Evolutionary conservation across 2,113 vertebrate species (phyloP).

Genomic region (Morone saxatilis): DNA sequence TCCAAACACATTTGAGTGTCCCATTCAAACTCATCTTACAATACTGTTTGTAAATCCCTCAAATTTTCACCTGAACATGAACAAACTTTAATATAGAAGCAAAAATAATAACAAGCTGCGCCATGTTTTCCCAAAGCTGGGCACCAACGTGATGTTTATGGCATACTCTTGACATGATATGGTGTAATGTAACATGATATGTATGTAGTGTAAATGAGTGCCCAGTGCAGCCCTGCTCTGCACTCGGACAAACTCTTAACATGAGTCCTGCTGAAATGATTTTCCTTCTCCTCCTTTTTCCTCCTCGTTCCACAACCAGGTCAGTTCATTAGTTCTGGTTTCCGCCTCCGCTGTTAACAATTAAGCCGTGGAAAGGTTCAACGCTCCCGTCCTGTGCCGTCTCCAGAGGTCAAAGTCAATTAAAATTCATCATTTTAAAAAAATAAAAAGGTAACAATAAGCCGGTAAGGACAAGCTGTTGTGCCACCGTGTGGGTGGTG

Average conservation of each 20-base stretch:
- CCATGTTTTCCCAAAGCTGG: neutral
- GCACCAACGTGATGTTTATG: slow-evolving; percentile 1
- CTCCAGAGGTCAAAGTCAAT: slow-evolving; percentile 41
- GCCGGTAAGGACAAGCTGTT: slow-evolving; percentile 39
- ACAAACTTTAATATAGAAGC: neutral
- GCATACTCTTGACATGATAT: slow-evolving; percentile 18
- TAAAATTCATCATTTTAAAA: slow-evolving; percentile 40
- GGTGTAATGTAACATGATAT: slow-evolving; percentile 59
- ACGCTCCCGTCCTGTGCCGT: slow-evolving; percentile 4
- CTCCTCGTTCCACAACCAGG: neutral
- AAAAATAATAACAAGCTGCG: slow-evolving; percentile 28
- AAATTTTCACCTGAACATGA: slow-evolving; percentile 30
- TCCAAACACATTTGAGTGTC: slow-evolving; percentile 17
- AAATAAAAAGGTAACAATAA: slow-evolving; percentile 24
- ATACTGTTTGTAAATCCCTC: slow-evolving; percentile 58
- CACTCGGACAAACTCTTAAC: neutral
- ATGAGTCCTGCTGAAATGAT: neutral
- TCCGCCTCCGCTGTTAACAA: slow-evolving; percentile 11
- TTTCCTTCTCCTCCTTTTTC: neutral
- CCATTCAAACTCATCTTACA: slow-evolving; percentile 18
- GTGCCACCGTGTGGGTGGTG: slow-evolving; percentile 51
- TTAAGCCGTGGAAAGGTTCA: neutral
- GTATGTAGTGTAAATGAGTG: slow-evolving; percentile 32
- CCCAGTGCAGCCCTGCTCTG: slow-evolving; percentile 2
- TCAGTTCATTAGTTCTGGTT: slow-evolving; percentile 24